Evolutionary conservation across 2,113 vertebrate species (phyloP), one percentile per base, ranked within the genome.

Genomic region (Bubo bubo): DNA sequence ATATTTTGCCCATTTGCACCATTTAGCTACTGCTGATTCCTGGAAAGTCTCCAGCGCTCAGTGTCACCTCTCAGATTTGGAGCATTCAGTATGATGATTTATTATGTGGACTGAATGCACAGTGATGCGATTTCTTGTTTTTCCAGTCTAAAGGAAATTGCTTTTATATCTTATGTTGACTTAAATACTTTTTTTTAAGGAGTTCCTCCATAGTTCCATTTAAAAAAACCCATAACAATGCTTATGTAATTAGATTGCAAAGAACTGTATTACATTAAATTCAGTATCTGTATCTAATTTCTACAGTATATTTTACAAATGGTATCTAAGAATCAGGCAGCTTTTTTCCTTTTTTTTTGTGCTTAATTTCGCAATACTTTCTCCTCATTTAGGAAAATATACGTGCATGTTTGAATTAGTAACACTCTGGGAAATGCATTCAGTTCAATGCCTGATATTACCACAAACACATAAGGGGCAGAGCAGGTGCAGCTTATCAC

Each of bases 1-100:
- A 5, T 86, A 62, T 71, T 63, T 92, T 74, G 45, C 93, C 37
- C 81, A 52, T 84, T 95, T 84, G 59, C 21, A 86, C 72, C 59
- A 93, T 80, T 90, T 80, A 96, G 75, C 82, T 84, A 63, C 67
- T 74, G 79, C 50, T 50, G 82, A 67, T 63, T 95, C 67, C 50
- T 93, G 90, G 94, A 95, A 88, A 77, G 45, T 18, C 32, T 93
- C 94, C 88, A 94, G 24, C n/a, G 63, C 47, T 93, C 85, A 83
- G 6, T 88, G 79, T 93, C 88, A 97, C 55, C 71, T 80, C 75
- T 92, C 63, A 41, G 34, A 74, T 76, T 35, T 81, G 39, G 35
- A 92, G 43, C 66, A 96, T 85, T 95, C 79, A 93, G 68, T 59
- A 89, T 18, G 12, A 72, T 72, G 79, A 94, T 90, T 95, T 93